A percentile compares a stretch with the other conserved stretches of the same genome.
These are phyloP conservation scores for Mnemiopsis leidyi DNA, from an alignment of 37 sponge, comb jelly and placozoan species.

Conservation along the genomic window DNA sequence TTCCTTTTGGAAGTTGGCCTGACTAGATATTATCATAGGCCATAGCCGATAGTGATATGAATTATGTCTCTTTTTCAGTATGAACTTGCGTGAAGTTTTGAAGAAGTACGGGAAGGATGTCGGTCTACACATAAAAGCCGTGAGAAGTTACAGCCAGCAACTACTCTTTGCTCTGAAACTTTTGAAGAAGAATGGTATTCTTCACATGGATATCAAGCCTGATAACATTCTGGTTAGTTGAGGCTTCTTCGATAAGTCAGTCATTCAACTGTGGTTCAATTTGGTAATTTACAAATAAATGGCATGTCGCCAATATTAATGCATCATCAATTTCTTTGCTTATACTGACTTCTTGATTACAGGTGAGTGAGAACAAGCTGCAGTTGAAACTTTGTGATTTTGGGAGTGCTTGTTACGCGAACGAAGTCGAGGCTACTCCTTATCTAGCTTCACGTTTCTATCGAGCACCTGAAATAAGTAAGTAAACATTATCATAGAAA, in stretches of 20 bases:
- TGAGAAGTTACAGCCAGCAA: constrained; percentile 93
- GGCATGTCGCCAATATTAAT: no score
- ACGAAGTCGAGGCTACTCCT: constrained; percentile 88
- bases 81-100: constrained; percentile 96
- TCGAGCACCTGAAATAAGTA: constrained; percentile 97
- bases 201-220: constrained; percentile 97
- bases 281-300: no score
- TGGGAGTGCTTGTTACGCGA: constrained; percentile 86
- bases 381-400: constrained; percentile 94
- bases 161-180: constrained; percentile 91
- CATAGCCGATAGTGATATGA: no score
- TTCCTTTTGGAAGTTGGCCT: no score
- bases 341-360: neutral
- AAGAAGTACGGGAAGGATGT: constrained; percentile 92
- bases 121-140: constrained; percentile 98
- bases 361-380: constrained; percentile 95
- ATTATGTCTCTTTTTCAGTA: constrained; percentile 68
- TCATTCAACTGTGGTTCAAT: no score
- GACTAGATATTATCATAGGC: no score
- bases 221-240: constrained; percentile 98
- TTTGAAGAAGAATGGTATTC: constrained; percentile 82
- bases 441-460: constrained; percentile 97
- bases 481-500: no score
- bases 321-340: no score
- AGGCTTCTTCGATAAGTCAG: no score